Percentiles rank a stretch among this genome's conserved stretches.
Evolutionary conservation across 2,888 invertebrate genomes (phyloP).

Genomic region (Anodontia alba): DNA sequence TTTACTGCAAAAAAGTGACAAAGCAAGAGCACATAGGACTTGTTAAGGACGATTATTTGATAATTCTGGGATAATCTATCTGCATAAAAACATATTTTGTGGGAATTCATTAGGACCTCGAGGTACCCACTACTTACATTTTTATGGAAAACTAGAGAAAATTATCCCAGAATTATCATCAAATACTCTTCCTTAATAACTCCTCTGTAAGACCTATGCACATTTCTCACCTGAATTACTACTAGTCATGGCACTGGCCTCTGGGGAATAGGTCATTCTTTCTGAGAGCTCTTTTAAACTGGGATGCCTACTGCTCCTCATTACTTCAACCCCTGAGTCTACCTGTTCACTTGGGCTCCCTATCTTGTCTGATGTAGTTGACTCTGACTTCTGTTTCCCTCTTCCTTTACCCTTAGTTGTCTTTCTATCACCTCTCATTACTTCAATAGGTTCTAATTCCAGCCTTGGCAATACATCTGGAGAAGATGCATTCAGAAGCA

Average conservation of each 20-base stretch:
- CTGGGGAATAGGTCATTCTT: constrained; percentile 7
- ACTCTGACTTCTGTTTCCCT: not conserved
- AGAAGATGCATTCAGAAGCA: not conserved
- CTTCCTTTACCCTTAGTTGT: not conserved
- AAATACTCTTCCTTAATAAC: too few species aligned
- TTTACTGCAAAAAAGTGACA: too few species aligned
- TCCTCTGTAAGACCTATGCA: too few species aligned
- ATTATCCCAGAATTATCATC: too few species aligned
- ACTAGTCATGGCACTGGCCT: not conserved
- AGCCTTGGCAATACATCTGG: not conserved
- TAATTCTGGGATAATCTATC: too few species aligned
- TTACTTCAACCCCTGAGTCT: constrained; percentile 29
- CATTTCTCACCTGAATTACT: not conserved
- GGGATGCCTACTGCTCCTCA: constrained; percentile 44
- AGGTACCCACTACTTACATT: too few species aligned
- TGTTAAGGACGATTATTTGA: too few species aligned
- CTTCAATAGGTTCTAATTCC: not conserved
- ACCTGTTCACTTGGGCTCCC: constrained; percentile 1
- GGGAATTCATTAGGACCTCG: too few species aligned
- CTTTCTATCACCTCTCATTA: constrained; percentile 4
- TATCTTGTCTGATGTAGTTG: not conserved
- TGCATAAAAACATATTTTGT: too few species aligned
- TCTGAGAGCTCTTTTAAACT: constrained; percentile 30
- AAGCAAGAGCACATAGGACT: too few species aligned
- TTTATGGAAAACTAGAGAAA: too few species aligned